Evolutionary conservation across 2,113 vertebrate genomes (phyloP).

Genomic region (Pituophis catenifer): DNA sequence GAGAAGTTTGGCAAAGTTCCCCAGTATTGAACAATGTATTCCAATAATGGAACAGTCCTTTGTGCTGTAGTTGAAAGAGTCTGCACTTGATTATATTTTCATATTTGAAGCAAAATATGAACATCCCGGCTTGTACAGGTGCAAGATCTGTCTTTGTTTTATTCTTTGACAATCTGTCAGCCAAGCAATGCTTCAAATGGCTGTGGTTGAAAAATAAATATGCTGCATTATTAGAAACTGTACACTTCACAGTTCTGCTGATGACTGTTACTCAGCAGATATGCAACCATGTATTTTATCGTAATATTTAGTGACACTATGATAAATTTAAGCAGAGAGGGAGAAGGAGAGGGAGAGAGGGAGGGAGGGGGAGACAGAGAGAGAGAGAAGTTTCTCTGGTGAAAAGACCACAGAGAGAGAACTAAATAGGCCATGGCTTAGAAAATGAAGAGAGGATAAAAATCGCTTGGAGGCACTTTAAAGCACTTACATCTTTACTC

Average conservation of each 20-base stretch:
- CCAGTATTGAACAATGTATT: conserved; percentile 27
- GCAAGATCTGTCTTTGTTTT: conserved; percentile 46
- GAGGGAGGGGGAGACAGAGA: conserved; percentile 18
- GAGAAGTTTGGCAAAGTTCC: not conserved
- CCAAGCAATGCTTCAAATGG: conserved; percentile 34
- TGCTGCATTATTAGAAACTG: conserved; percentile 30
- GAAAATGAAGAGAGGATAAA: not conserved
- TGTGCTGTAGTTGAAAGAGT: not conserved
- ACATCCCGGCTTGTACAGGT: conserved; percentile 44
- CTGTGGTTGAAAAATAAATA: conserved; percentile 38
- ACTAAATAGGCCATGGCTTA: conserved; percentile 18
- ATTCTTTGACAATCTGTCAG: conserved; percentile 39
- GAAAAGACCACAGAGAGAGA: conserved; percentile 20
- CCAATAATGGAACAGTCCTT: conserved; percentile 14
- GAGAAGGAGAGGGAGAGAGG: conserved; percentile 30
- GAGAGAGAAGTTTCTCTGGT: conserved; percentile 20
- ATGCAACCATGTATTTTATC: conserved; percentile 39
- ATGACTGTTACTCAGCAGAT: conserved; percentile 19
- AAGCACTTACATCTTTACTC: not conserved
- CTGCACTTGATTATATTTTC: conserved; percentile 51
- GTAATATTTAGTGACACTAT: conserved; percentile 21
- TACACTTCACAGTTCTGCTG: conserved; percentile 23
- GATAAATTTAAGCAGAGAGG: conserved; percentile 47
- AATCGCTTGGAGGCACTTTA: conserved; percentile 8
- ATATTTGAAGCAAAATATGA: conserved; percentile 37